These are phyloP conservation scores for Rhadina sibilatrix DNA, from an alignment of 2,113 vertebrate species.

Conservation along the genomic window DNA sequence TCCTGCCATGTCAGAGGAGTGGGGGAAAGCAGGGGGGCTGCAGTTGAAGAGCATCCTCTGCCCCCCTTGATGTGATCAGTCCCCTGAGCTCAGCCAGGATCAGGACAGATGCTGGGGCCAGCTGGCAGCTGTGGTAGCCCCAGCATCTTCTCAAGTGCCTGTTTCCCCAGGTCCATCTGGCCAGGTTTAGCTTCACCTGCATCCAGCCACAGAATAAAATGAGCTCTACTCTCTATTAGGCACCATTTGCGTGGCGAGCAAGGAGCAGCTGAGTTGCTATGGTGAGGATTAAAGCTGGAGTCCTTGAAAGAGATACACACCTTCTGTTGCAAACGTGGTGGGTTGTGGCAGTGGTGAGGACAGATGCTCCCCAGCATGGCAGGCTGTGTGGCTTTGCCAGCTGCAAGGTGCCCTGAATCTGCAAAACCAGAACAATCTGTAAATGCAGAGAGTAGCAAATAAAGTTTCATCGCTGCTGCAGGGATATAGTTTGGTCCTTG, in stretches of 20 bases:
- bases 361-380: not conserved
- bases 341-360: not conserved
- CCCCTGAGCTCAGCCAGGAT: not conserved
- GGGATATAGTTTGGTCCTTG: not conserved
- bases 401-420: not conserved
- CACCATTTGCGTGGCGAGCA: fast-evolving
- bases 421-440: not conserved
- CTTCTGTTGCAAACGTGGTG: not conserved
- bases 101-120: not conserved
- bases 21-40: not conserved
- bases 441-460: not conserved
- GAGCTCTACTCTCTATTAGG: not conserved
- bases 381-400: not conserved
- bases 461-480: not conserved
- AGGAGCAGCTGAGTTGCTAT: not conserved
- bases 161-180: not conserved
- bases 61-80: not conserved
- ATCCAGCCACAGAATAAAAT: not conserved
- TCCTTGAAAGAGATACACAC: not conserved
- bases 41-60: not conserved
- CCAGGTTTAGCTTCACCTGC: not conserved
- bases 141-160: not conserved
- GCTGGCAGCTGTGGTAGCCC: not conserved
- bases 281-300: not conserved
- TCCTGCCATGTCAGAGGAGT: not conserved